Base-by-base conservation (phyloP, 2,797 vertebrate genomes). In the Pipistrellus nathusii region DNA sequence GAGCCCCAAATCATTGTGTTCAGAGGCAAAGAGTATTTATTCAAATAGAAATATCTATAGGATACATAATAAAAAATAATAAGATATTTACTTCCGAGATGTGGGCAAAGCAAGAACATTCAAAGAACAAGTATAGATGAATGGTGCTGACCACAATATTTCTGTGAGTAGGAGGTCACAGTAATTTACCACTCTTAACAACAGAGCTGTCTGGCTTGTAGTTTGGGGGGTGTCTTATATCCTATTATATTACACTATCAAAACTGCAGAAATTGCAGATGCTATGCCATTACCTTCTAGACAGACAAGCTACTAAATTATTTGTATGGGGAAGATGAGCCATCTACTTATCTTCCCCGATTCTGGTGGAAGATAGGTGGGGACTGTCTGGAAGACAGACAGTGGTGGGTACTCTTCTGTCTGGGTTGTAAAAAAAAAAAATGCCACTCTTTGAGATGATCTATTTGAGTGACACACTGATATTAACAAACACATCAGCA, bases 301-400 rank as follows among this genome's bases (percentile, higher is more conserved):
- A 94, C 82, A 96, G 96, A 96, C 88, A 95, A 86, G 90, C 83
- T 96, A 91, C 87, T 97, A 95, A 97, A 96, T 97, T 96, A 97
- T 97, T 96, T 95, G 95, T 95, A 84, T 92, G 75, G 76, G 76
- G 71, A 96, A 97, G 81, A 94, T 93, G 83, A 96, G 72, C 85
- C 93, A 94, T 46, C 96, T 96, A 91, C 90, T 97, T 96, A 95
- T 92, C 78, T 86, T 93, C 32, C 81, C 81, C 90, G 96, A 97
- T 96, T 94, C 84, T 88, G 66, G 88, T 14, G 59, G 78, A 73
- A 95, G 96, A 90, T 91, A 97, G 53, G 85, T 94, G 46, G 90
- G 76, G 51, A 92, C 51, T 90, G 88, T 96, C 95, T 97, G 75
- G 78, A 59, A 96, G 87, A 94, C 72, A 94, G 92, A 95, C 32